Conservation (phyloP, 2,888 invertebrate species). For the Alsophila aescularia region DNA sequence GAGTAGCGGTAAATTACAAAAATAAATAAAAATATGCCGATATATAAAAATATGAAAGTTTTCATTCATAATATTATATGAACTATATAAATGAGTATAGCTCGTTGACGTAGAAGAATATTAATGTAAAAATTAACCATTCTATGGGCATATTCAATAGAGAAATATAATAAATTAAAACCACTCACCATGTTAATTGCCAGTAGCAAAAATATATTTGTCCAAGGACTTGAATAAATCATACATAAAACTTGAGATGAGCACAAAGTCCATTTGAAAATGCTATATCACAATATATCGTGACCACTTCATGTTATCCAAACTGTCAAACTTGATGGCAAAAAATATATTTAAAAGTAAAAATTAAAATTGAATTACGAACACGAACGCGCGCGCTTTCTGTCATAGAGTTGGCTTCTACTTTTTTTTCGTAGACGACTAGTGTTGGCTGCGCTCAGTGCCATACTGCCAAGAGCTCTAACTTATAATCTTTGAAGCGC, state of each 20-base stretch:
- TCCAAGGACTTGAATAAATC: slow-evolving; percentile 83
- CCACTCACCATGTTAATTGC: slow-evolving; percentile 81
- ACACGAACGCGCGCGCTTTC: slow-evolving; percentile 44
- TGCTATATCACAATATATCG: slow-evolving; percentile 55
- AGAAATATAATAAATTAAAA: slow-evolving; percentile 19
- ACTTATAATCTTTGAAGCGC: slow-evolving; percentile 7
- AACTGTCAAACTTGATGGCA: background rate
- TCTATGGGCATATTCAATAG: background rate
- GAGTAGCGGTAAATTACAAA: too few species aligned
- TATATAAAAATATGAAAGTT: background rate
- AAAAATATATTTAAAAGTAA: slow-evolving; percentile 1
- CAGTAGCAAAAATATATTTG: slow-evolving; percentile 79
- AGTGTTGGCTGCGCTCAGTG: slow-evolving; percentile 52
- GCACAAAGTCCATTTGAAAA: slow-evolving; percentile 76
- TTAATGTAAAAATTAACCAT: slow-evolving; percentile 22
- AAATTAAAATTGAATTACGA: slow-evolving; percentile 38
- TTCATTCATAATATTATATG: background rate
- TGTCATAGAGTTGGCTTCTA: slow-evolving; percentile 4
- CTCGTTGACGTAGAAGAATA: slow-evolving; percentile 34
- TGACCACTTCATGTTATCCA: slow-evolving; percentile 29
- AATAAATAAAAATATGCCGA: background rate
- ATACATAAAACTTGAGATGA: slow-evolving; percentile 80
- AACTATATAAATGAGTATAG: background rate
- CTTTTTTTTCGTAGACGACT: slow-evolving; percentile 57
- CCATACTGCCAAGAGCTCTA: slow-evolving; percentile 52